phyloP scores from a whole-genome alignment of 2,113 vertebrate species.

The Daubentonia madagascariensis region DNA sequence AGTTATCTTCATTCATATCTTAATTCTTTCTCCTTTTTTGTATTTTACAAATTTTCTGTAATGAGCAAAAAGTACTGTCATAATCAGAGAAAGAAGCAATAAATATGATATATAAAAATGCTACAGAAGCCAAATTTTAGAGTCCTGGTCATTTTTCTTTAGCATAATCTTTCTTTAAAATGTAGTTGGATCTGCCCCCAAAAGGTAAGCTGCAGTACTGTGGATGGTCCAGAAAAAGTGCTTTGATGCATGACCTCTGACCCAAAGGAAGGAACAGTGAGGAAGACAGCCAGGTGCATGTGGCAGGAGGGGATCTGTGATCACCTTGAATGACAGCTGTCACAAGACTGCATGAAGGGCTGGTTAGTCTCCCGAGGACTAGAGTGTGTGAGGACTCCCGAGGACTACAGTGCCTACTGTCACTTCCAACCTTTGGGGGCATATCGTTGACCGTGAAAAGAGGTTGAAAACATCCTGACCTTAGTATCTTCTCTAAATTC shows the following conservation, averaged over 20 bases:
- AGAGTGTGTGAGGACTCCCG: rapidly evolving
- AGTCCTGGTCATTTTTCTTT: neutral
- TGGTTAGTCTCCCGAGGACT: neutral
- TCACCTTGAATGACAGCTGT: neutral
- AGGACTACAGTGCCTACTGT: neutral
- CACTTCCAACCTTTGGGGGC: neutral
- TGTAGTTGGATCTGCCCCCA: neutral
- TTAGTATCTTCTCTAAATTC: neutral
- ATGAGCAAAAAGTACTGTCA: neutral
- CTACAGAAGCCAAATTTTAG: neutral
- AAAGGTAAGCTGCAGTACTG: neutral
- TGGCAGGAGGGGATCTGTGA: neutral
- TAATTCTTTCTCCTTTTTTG: neutral
- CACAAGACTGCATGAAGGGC: neutral
- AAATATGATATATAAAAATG: neutral
- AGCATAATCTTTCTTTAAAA: neutral
- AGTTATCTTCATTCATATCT: neutral
- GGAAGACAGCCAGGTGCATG: neutral
- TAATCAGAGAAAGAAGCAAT: neutral
- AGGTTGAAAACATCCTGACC: neutral
- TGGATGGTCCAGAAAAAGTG: rapidly evolving
- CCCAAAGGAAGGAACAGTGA: neutral
- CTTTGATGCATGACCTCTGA: neutral
- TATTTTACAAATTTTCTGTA: neutral
- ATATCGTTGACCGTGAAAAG: neutral